These are phyloP conservation scores for Drosophila eohydei DNA, from an alignment of 2,888 invertebrate genomes.

Conservation along the genomic window DNA sequence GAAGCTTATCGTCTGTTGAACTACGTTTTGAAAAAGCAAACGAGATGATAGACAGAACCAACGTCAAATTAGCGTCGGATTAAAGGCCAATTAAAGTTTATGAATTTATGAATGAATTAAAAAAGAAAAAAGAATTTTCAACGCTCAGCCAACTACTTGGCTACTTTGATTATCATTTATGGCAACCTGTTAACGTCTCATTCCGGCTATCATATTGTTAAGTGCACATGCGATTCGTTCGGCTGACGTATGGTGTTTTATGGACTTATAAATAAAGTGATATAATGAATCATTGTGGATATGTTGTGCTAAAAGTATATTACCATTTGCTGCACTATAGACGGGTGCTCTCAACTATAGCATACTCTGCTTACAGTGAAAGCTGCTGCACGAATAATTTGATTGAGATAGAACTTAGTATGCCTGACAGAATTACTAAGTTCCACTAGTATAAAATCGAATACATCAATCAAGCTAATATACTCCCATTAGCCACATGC, in stretches of 20 bases:
- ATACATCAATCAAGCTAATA: neutral
- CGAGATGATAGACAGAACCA: too few relatives aligned
- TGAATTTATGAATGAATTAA: neutral
- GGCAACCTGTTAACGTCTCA: constrained; percentile 6
- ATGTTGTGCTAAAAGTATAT: constrained; percentile 1
- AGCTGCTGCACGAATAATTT: neutral
- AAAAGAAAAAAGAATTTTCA: too few relatives aligned
- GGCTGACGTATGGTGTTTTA: constrained; percentile 31
- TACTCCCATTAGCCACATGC: neutral
- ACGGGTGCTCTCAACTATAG: neutral
- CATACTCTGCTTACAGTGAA: neutral
- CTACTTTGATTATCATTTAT: constrained; percentile 24
- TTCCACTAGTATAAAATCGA: too few relatives aligned
- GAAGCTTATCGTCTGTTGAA: constrained; percentile 34
- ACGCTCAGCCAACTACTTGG: neutral
- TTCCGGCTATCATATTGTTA: constrained; percentile 5
- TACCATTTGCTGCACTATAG: constrained; percentile 7
- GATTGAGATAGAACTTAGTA: neutral
- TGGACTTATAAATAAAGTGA: constrained; percentile 8
- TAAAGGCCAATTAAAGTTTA: neutral
- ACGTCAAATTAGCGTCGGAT: neutral
- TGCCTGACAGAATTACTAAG: neutral
- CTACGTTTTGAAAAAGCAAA: neutral
- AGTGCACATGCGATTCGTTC: neutral
- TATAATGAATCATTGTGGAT: constrained; percentile 34